These are phyloP conservation scores for Lumbricus terrestris DNA, from an alignment of 2,888 invertebrate genomes.

Conservation along the genomic window DNA sequence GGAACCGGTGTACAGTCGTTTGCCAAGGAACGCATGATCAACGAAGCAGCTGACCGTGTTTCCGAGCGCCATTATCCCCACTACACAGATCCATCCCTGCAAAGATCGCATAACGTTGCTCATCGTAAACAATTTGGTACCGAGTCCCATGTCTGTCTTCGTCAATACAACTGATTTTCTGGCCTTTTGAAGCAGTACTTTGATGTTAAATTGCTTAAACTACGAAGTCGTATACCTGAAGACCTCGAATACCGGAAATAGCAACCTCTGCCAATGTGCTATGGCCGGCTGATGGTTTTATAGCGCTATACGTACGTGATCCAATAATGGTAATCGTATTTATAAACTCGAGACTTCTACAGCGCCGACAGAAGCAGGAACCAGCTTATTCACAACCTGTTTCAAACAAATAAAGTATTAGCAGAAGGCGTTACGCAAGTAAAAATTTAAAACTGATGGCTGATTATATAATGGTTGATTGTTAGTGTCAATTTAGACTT, in stretches of 20 bases:
- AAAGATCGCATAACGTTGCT: slow-evolving; percentile 37
- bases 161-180: background rate
- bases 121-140: slow-evolving; percentile 19
- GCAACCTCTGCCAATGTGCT: background rate
- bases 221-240: background rate
- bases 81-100: slow-evolving; percentile 49
- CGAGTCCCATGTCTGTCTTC: background rate
- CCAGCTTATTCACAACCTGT: too few relatives aligned
- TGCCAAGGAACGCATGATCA: slow-evolving; percentile 41
- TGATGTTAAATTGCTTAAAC: background rate
- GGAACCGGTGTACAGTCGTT: slow-evolving; percentile 44
- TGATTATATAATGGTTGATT: too few relatives aligned
- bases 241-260: background rate
- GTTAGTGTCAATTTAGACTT: too few relatives aligned
- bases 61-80: slow-evolving; percentile 49
- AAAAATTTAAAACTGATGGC: too few relatives aligned
- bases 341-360: too few relatives aligned
- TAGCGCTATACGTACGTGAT: too few relatives aligned
- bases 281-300: too few relatives aligned
- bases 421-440: too few relatives aligned
- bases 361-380: too few relatives aligned
- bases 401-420: too few relatives aligned
- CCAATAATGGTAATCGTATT: too few relatives aligned
- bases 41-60: slow-evolving; percentile 49
- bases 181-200: background rate